phyloP scores from a whole-genome alignment of 2,888 invertebrate genomes.

The Poecilus cupreus region DNA sequence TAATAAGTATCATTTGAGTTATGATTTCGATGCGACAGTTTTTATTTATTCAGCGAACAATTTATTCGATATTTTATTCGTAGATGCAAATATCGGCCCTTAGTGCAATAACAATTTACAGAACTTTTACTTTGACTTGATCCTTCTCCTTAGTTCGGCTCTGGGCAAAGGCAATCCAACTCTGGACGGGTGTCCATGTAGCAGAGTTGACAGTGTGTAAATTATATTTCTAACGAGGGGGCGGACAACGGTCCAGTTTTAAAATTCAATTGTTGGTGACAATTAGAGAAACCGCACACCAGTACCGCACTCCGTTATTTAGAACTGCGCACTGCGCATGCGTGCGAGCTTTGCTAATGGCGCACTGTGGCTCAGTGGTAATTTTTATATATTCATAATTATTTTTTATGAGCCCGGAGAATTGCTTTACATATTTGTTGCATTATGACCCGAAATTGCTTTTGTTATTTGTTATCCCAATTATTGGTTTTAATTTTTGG shows the following conservation, averaged over 20 bases:
- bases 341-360: not conserved
- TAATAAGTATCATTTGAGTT: too few species aligned
- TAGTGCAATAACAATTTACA: too few species aligned
- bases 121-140: too few species aligned
- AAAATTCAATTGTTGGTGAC: slow-evolving; percentile 34
- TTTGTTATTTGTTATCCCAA: not conserved
- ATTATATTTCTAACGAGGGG: slow-evolving; percentile 32
- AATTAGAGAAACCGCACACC: slow-evolving; percentile 1
- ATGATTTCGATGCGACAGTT: too few species aligned
- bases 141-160: not conserved
- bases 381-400: slow-evolving; percentile 22
- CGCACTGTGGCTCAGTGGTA: not conserved
- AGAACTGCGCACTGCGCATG: not conserved
- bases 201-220: not conserved
- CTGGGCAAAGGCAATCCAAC: not conserved
- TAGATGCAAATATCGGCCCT: too few species aligned
- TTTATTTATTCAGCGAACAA: too few species aligned
- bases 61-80: too few species aligned
- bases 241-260: slow-evolving; percentile 30
- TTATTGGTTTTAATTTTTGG: not conserved
- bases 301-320: not conserved
- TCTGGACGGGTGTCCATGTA: not conserved
- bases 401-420: not conserved
- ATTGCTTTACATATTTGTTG: slow-evolving; percentile 5
- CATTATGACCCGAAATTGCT: not conserved